Percentiles rank a stretch among this genome's conserved stretches.
These are phyloP conservation scores for Pangasius mekongensis DNA, from an alignment of 2,797 vertebrate genomes.

Conservation along the genomic window DNA sequence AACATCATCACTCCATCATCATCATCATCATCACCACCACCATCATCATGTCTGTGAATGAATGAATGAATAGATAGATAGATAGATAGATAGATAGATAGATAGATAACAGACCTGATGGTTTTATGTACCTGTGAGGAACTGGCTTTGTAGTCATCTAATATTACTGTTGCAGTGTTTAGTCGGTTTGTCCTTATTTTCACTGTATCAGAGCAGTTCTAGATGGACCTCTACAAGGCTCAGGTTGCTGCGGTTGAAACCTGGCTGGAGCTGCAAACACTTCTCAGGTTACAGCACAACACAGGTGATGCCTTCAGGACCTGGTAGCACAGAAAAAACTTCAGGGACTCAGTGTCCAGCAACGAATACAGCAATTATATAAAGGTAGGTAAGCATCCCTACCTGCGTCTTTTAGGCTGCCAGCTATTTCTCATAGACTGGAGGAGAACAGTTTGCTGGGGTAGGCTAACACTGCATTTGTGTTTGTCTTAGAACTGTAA, in stretches of 20 bases:
- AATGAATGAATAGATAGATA: background rate
- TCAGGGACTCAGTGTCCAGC: constrained; percentile 7
- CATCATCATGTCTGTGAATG: background rate
- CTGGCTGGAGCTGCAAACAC: constrained; percentile 47
- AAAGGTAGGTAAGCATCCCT: constrained; percentile 38
- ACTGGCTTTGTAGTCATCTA: background rate
- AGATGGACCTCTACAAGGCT: constrained; percentile 52
- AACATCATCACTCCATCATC: background rate
- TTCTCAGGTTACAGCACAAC: constrained; percentile 79
- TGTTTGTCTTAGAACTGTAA: background rate
- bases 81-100: no score
- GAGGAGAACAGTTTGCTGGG: background rate
- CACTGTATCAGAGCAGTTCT: background rate
- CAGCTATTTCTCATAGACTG: background rate
- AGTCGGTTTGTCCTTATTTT: background rate
- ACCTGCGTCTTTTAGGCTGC: background rate
- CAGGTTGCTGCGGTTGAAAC: constrained; percentile 68
- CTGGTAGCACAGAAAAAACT: constrained; percentile 23
- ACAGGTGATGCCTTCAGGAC: constrained; percentile 44
- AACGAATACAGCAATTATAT: constrained; percentile 23
- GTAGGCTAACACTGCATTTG: background rate
- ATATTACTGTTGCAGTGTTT: background rate
- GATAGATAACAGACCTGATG: background rate
- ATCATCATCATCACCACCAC: background rate
- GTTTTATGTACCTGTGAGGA: background rate